phyloP scores from a whole-genome alignment of 1,140 invertebrate species.

The Agrypnia vestita region DNA sequence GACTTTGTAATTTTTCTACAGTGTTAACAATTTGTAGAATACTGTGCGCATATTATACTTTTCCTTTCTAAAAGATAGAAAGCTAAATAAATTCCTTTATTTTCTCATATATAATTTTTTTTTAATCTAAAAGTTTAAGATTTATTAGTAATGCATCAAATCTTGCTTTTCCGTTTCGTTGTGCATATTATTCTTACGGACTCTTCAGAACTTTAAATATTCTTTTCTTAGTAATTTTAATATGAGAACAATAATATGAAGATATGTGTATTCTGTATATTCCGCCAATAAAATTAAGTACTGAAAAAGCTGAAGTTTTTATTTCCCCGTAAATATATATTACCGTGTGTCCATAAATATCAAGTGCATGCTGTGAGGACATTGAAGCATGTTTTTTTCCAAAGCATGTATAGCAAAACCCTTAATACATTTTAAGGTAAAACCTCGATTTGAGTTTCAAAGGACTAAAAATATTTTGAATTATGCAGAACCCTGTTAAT shows the following conservation, averaged over 20 bases:
- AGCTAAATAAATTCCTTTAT: neutral
- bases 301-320: slow-evolving; percentile 12
- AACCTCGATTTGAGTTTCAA: too few species aligned
- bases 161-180: neutral
- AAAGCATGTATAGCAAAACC: too few species aligned
- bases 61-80: neutral
- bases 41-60: too few species aligned
- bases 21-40: too few species aligned
- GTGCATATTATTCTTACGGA: slow-evolving; percentile 4
- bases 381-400: too few species aligned
- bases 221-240: slow-evolving; percentile 13
- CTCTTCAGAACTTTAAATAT: neutral
- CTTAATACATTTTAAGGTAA: too few species aligned
- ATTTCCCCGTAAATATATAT: neutral
- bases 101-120: neutral
- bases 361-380: too few species aligned
- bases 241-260: slow-evolving; percentile 36
- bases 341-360: too few species aligned
- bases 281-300: slow-evolving; percentile 36
- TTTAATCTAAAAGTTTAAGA: neutral
- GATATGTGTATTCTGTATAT: slow-evolving; percentile 32
- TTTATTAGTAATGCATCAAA: neutral
- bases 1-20: too few species aligned
- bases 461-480: too few species aligned
- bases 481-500: too few species aligned